A percentile compares a stretch with the other conserved stretches of the same genome.
These are phyloP conservation scores for Thymelicus acteon DNA, from an alignment of 2,888 invertebrate species.

Conservation along the genomic window DNA sequence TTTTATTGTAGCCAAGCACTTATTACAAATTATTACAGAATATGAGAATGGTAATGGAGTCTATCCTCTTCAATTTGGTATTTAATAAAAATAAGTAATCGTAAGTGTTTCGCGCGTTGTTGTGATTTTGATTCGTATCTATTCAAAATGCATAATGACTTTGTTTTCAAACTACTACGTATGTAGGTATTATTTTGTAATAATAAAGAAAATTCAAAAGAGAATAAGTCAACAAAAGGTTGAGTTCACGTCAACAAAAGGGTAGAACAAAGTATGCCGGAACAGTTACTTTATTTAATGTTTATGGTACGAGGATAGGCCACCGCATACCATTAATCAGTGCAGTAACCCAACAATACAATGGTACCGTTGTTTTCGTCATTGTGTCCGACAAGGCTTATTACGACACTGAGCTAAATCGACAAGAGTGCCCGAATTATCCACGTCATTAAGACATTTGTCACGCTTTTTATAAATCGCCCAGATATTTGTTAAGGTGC, in stretches of 20 bases:
- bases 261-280: not conserved
- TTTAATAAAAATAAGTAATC: too few species aligned
- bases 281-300: conserved; percentile 2
- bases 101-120: too few species aligned
- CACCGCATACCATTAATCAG: conserved; percentile 3
- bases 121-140: too few species aligned
- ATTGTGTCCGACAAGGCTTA: conserved; percentile 19
- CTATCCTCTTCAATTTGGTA: too few species aligned
- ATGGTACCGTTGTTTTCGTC: conserved; percentile 20
- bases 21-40: too few species aligned
- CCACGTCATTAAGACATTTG: conserved; percentile 13
- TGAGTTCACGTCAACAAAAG: not conserved
- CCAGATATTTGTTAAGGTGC: not conserved
- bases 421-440: conserved; percentile 3
- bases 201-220: too few species aligned
- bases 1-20: too few species aligned
- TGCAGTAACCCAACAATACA: conserved; percentile 8
- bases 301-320: conserved; percentile 12
- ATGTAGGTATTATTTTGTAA: too few species aligned
- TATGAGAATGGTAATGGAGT: too few species aligned
- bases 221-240: too few species aligned
- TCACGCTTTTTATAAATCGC: conserved; percentile 8
- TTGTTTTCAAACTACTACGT: too few species aligned
- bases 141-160: too few species aligned
- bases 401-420: conserved; percentile 4